Conservation (phyloP, 2,888 invertebrate species). For the Amphimallon solstitiale region DNA sequence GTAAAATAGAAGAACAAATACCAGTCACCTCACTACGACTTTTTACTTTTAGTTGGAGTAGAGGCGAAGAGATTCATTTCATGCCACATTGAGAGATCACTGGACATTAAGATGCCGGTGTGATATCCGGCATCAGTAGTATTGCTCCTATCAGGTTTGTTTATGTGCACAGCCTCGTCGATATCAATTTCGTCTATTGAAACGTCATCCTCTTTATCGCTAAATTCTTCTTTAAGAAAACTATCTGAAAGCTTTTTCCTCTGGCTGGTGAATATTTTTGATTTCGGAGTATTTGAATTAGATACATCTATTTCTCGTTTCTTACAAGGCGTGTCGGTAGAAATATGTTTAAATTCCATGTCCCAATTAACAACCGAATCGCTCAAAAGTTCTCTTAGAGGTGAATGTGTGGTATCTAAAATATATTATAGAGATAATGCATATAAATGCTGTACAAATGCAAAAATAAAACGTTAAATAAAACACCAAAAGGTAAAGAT, state of each 20-base stretch:
- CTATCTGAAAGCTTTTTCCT: slow-evolving; percentile 61
- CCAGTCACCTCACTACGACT: neutral
- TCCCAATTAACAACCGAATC: slow-evolving; percentile 59
- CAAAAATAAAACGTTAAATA: slow-evolving; percentile 10
- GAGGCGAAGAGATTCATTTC: slow-evolving; percentile 55
- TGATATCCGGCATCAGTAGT: slow-evolving; percentile 57
- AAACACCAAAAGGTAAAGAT: neutral
- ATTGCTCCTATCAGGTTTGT: slow-evolving; percentile 42
- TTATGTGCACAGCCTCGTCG: slow-evolving; percentile 16
- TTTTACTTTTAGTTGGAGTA: slow-evolving; percentile 55
- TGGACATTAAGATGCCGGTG: slow-evolving; percentile 50
- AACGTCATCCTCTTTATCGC: slow-evolving; percentile 37
- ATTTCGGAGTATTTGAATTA: slow-evolving; percentile 57
- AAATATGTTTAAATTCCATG: slow-evolving; percentile 58
- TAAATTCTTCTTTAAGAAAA: slow-evolving; percentile 53
- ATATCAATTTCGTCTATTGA: slow-evolving; percentile 45
- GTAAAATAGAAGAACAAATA: no score
- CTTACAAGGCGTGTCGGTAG: slow-evolving; percentile 49
- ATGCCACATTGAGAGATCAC: slow-evolving; percentile 48
- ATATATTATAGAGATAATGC: neutral
- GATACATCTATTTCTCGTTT: slow-evolving; percentile 57
- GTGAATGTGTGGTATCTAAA: slow-evolving; percentile 41
- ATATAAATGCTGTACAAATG: slow-evolving; percentile 4
- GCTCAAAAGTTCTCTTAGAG: slow-evolving; percentile 45
- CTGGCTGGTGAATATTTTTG: slow-evolving; percentile 57